phyloP scores from a whole-genome alignment of 2,797 vertebrate genomes.

The Acropternis orthonyx region DNA sequence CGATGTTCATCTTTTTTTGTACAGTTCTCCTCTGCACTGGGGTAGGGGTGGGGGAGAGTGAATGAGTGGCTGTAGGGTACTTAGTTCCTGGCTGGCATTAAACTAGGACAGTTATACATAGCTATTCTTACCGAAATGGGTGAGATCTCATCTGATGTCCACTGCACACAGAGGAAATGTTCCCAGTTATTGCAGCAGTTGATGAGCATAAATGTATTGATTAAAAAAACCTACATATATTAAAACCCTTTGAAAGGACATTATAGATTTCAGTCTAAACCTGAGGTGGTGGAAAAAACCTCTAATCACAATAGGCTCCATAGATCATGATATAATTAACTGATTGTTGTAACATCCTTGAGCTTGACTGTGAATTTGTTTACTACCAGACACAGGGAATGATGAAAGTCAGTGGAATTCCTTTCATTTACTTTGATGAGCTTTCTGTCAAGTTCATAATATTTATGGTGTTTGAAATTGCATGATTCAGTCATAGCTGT shows the following conservation, averaged over 20 bases:
- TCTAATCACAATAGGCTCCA: not conserved
- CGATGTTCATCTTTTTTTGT: not conserved
- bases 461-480: not conserved
- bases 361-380: not conserved
- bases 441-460: not conserved
- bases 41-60: no score
- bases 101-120: not conserved
- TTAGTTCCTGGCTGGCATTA: not conserved
- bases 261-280: not conserved
- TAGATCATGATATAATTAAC: not conserved
- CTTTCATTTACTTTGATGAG: not conserved
- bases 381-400: not conserved
- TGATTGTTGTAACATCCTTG: not conserved
- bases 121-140: not conserved
- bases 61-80: no score
- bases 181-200: not conserved
- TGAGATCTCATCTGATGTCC: not conserved
- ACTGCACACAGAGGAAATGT: fast-evolving
- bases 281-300: not conserved
- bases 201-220: not conserved
- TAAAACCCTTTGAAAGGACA: not conserved
- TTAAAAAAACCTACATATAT: not conserved
- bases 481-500: not conserved
- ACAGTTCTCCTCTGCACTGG: not conserved
- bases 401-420: not conserved